These are phyloP conservation scores for Drosophila subobscura DNA, from an alignment of 1,140 invertebrate genomes.

Conservation along the genomic window DNA sequence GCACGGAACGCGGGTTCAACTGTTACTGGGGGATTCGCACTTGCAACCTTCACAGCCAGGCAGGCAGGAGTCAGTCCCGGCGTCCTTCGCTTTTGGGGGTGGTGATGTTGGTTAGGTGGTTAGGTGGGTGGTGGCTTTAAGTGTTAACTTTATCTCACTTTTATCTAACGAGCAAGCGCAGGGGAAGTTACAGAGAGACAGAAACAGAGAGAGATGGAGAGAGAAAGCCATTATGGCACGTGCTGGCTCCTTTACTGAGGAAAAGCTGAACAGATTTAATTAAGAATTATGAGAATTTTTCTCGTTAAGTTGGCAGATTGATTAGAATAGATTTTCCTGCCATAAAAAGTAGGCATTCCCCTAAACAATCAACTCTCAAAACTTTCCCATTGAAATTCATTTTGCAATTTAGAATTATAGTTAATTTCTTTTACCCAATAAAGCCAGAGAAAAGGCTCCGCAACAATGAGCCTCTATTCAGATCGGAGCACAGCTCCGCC, in stretches of 20 bases:
- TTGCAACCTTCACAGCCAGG: slow-evolving; percentile 34
- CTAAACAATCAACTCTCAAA: neutral
- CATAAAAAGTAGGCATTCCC: neutral
- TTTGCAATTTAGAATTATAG: too few relatives aligned
- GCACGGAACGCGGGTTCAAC: slow-evolving; percentile 55
- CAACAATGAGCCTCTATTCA: too few relatives aligned
- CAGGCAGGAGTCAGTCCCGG: slow-evolving; percentile 7
- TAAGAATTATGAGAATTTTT: slow-evolving; percentile 37
- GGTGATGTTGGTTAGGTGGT: slow-evolving; percentile 16
- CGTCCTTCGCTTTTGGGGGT: slow-evolving; percentile 44
- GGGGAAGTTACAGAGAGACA: slow-evolving; percentile 30
- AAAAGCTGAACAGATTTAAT: slow-evolving; percentile 30
- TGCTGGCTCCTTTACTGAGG: slow-evolving; percentile 22
- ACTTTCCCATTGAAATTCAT: too few relatives aligned
- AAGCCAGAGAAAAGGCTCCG: too few relatives aligned
- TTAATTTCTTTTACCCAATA: too few relatives aligned
- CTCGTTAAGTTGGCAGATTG: slow-evolving; percentile 5
- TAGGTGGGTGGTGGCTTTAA: slow-evolving; percentile 9
- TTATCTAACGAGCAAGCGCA: slow-evolving; percentile 57
- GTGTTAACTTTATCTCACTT: slow-evolving; percentile 67
- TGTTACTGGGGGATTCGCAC: slow-evolving; percentile 61
- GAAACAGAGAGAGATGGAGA: neutral
- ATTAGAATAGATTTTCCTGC: slow-evolving; percentile 4
- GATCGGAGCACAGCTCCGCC: too few relatives aligned
- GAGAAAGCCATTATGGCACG: slow-evolving; percentile 24